Base-by-base conservation (phyloP, 2,888 invertebrate genomes). In the Drosophila incognita region DNA sequence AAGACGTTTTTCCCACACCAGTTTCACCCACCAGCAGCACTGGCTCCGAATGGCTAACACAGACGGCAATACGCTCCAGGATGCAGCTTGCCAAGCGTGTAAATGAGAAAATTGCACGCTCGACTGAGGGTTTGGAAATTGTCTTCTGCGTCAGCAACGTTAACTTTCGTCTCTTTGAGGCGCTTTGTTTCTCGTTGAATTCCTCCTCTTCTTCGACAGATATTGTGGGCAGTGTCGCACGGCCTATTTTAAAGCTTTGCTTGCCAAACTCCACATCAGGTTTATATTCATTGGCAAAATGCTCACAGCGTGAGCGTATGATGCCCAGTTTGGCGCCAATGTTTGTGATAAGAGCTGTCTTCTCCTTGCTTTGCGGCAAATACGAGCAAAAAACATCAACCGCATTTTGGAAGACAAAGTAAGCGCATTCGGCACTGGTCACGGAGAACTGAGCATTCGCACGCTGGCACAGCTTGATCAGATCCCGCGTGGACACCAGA, bases 21-120 rank as follows among this genome's bases (percentile, higher is more conserved):
- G 99, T 99, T 94, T 99, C 99, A 35, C 99, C 99, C 0, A 99
- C 99, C 8, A 99, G 94, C 7, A 99, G 94, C 2, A 99, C 97
- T 0, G 99, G 98, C 92, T 99, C 99, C 57, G 95, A 95, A 58
- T 96, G 95, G 0, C 94, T 94, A 0, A 99, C 95, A 90, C 98
- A 97, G 73, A 97, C 96, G 27, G 97, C 96, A 59, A 99, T 96
- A 31, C 96, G 95, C 93, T 99, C 99, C 48, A 99, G 93, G 54
- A 98, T 94, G 90, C 96, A 96, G 0, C 96, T 95, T 0, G 98
- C 95, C 64, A 96, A 96, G 40, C 97, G 95, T 0, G 98, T 98
- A 87, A 97, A 97, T 0, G 97, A 97, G 93, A 97, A 98, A 31
- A 95, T 96, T 1, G 92, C 92, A 81, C 94, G 94, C 76, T 93